phyloP scores from a whole-genome alignment of 2,888 invertebrate species.

The Arrhopalites spinosus region DNA sequence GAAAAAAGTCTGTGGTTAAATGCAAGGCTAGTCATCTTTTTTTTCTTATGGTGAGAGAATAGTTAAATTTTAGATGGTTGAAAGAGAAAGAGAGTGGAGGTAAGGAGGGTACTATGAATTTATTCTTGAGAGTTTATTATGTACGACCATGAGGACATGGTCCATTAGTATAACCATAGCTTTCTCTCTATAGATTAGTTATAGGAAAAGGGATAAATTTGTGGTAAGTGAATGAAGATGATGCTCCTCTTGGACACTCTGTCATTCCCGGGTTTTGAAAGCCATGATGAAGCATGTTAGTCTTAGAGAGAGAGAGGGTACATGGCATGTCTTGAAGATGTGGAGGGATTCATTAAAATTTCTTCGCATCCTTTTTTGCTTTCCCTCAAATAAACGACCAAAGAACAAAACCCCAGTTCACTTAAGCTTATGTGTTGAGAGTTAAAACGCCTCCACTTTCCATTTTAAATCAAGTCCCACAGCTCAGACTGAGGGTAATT shows the following conservation, averaged over 20 bases:
- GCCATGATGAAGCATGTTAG: too few relatives aligned
- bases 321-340: too few relatives aligned
- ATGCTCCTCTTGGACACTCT: slow-evolving; percentile 16
- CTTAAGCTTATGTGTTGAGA: not conserved
- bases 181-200: not conserved
- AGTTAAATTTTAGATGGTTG: slow-evolving; percentile 22
- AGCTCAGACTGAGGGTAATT: too few relatives aligned
- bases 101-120: not conserved
- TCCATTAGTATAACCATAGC: not conserved
- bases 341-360: too few relatives aligned
- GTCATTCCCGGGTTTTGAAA: slow-evolving; percentile 22
- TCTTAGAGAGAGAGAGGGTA: too few relatives aligned
- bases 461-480: too few relatives aligned
- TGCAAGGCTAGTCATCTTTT: not conserved
- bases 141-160: not conserved
- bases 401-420: not conserved
- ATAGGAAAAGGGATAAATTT: slow-evolving; percentile 14
- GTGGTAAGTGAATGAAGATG: slow-evolving; percentile 17
- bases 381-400: too few relatives aligned
- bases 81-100: not conserved
- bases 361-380: not conserved
- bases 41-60: slow-evolving; percentile 1
- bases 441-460: too few relatives aligned
- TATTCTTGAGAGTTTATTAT: not conserved
- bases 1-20: not conserved